Conservation (phyloP, 2,797 vertebrate species). For the Trichosurus vulpecula region DNA sequence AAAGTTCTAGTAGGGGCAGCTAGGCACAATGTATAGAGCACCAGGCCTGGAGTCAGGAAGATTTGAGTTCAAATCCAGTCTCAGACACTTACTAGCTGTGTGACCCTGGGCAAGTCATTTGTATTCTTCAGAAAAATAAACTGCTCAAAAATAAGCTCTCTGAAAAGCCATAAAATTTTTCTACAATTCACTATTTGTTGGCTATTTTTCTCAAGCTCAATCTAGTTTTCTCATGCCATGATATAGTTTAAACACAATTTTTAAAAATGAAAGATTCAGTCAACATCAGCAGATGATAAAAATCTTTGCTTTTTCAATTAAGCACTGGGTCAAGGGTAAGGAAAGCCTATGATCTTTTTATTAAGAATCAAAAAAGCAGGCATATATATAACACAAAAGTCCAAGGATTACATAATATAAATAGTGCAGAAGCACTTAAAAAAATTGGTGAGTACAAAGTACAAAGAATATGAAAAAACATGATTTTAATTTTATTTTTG, state of each 20-base stretch:
- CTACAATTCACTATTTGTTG: neutral
- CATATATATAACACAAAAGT: neutral
- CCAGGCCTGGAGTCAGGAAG: neutral
- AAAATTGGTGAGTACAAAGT: neutral
- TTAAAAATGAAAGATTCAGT: neutral
- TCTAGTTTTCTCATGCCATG: neutral
- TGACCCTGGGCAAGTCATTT: neutral
- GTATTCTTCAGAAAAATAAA: neutral
- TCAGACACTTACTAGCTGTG: neutral
- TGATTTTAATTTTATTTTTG: too few species aligned
- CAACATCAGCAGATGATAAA: neutral
- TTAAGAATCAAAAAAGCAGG: neutral
- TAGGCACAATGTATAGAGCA: neutral
- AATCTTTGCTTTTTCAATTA: neutral
- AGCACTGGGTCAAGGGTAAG: neutral
- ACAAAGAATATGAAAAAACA: neutral
- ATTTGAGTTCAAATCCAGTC: neutral
- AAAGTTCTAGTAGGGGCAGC: neutral
- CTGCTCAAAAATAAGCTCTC: neutral
- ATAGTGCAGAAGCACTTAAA: neutral
- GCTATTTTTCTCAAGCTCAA: neutral
- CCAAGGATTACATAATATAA: neutral
- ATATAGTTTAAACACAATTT: neutral
- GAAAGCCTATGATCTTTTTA: neutral
- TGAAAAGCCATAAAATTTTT: neutral